phyloP scores from a whole-genome alignment of 2,797 vertebrate species.

The Sitta carolinensis region DNA sequence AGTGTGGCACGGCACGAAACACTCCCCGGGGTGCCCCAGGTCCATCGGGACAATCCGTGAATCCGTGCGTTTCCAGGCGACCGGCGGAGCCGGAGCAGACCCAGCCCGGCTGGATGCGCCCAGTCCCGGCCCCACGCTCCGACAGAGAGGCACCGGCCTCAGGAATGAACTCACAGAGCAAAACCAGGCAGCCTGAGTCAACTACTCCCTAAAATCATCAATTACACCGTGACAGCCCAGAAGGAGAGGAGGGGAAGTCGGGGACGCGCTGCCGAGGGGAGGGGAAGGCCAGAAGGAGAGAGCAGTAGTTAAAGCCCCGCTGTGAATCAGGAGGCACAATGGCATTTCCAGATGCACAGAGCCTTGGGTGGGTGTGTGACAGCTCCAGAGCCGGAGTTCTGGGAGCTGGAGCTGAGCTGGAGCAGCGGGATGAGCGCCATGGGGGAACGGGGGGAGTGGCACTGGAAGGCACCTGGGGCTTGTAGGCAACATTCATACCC shows the following conservation, averaged over 20 bases:
- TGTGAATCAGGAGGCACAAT: not conserved
- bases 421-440: accelerated
- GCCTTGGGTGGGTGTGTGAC: not conserved
- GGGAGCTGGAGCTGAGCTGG: not conserved
- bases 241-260: constrained; percentile 43
- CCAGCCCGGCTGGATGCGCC: not conserved
- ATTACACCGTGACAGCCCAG: constrained; percentile 33
- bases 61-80: accelerated
- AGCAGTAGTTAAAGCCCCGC: not conserved
- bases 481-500: not conserved
- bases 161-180: constrained; percentile 28
- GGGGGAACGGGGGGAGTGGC: accelerated
- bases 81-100: accelerated
- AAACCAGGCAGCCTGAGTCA: constrained; percentile 45
- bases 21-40: not conserved
- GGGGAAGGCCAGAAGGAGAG: constrained; percentile 24
- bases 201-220: constrained; percentile 61
- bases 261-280: constrained; percentile 33
- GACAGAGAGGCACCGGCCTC: not conserved
- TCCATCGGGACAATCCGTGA: accelerated
- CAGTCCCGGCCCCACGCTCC: not conserved
- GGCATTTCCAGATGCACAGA: constrained; percentile 17
- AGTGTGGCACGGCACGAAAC: accelerated
- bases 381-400: not conserved
- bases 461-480: not conserved